Percentiles rank a stretch among this genome's conserved stretches.
These are phyloP conservation scores for Polydrusus cervinus DNA, from an alignment of 2,888 invertebrate genomes.

Conservation along the genomic window DNA sequence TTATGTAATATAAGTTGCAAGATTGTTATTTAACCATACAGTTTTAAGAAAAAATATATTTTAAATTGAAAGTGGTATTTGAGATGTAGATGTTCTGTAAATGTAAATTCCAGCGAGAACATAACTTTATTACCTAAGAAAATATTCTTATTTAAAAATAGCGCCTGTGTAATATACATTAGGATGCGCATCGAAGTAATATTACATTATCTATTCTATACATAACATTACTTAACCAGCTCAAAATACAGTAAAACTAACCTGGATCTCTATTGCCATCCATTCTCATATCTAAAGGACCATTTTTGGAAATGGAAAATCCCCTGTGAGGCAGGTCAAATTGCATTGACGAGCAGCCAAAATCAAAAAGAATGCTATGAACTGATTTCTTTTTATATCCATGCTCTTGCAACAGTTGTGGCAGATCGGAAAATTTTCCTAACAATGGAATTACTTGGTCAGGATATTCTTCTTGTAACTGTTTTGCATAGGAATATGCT, in stretches of 20 bases:
- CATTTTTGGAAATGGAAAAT: constrained; percentile 89
- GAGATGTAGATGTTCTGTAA: too few species aligned
- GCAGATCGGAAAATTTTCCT: constrained; percentile 92
- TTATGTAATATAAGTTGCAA: too few species aligned
- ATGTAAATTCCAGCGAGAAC: too few species aligned
- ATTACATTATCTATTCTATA: too few species aligned
- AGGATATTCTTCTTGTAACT: constrained; percentile 80
- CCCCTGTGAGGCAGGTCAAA: constrained; percentile 88
- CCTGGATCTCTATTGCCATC: constrained; percentile 82
- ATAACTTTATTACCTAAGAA: too few species aligned
- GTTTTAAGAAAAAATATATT: too few species aligned
- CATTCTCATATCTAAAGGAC: constrained; percentile 97
- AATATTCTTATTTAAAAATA: too few species aligned
- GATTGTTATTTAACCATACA: too few species aligned
- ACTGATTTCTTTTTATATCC: constrained; percentile 79
- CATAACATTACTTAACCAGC: background rate
- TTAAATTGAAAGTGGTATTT: too few species aligned
- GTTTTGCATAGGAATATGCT: constrained; percentile 80
- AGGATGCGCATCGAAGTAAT: too few species aligned
- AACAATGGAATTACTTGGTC: constrained; percentile 84
- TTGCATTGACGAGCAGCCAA: constrained; percentile 97
- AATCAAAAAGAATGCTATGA: constrained; percentile 93
- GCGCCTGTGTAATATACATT: too few species aligned
- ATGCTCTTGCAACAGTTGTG: constrained; percentile 76
- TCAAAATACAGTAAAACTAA: constrained; percentile 63